Percentiles rank a stretch among this genome's conserved stretches.
phyloP scores from a whole-genome alignment of 2,888 invertebrate genomes.

The Ophion obscuratus region DNA sequence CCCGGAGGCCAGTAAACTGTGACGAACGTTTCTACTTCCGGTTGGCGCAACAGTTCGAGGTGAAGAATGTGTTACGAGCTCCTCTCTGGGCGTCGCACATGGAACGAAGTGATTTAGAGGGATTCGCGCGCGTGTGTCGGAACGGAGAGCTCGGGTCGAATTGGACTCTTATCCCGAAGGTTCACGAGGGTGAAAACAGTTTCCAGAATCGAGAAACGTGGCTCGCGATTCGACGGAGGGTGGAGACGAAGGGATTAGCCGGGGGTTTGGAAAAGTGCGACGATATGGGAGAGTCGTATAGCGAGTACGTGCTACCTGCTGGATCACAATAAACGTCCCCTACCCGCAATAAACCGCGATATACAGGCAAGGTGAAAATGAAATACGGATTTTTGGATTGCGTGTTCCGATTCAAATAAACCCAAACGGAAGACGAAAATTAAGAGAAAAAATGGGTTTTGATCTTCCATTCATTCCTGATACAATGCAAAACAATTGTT shows the following conservation, averaged over 20 bases:
- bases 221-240: neutral
- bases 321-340: conserved; percentile 68
- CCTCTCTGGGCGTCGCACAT: conserved; percentile 50
- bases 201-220: neutral
- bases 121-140: conserved; percentile 37
- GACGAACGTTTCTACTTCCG: conserved; percentile 29
- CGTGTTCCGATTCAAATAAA: neutral
- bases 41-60: conserved; percentile 62
- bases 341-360: conserved; percentile 61
- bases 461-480: too few species aligned
- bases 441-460: neutral
- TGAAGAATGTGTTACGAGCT: conserved; percentile 60
- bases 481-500: too few species aligned
- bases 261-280: neutral
- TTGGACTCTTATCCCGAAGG: conserved; percentile 43
- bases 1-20: neutral
- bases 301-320: conserved; percentile 62
- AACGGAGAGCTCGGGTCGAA: conserved; percentile 14
- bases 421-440: neutral
- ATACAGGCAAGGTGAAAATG: conserved; percentile 59
- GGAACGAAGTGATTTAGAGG: conserved; percentile 63
- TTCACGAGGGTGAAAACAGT: conserved; percentile 40
- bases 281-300: conserved; percentile 39
- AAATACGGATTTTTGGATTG: conserved; percentile 62
- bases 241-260: neutral